Evolutionary conservation across 1,140 invertebrate species (phyloP).

Genomic region (Macrobrachium nipponense): DNA sequence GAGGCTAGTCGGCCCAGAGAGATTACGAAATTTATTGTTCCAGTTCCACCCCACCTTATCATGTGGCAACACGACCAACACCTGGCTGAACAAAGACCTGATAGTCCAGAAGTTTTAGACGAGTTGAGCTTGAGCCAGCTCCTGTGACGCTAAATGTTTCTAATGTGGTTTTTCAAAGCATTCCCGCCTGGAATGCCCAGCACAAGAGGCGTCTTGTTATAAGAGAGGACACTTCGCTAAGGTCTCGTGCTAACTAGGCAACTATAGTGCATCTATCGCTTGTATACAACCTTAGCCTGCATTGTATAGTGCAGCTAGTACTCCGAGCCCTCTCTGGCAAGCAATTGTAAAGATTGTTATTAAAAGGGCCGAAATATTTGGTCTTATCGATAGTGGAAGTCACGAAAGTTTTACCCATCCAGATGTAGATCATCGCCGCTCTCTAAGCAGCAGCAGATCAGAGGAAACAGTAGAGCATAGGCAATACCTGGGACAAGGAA

Average conservation of each 20-base stretch:
- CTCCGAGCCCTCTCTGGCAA: background rate
- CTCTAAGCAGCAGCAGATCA: too few relatives aligned
- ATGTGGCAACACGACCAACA: too few relatives aligned
- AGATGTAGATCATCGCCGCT: too few relatives aligned
- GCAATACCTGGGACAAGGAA: too few relatives aligned
- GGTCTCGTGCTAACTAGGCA: background rate
- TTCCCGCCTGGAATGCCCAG: too few relatives aligned
- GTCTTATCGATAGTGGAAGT: conserved; percentile 30
- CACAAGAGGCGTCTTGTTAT: too few relatives aligned
- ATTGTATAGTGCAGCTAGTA: background rate
- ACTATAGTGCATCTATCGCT: background rate
- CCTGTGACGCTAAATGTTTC: too few relatives aligned
- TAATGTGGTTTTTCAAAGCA: too few relatives aligned
- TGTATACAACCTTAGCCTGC: background rate
- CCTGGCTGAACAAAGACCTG: too few relatives aligned
- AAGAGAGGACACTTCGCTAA: conserved; percentile 21
- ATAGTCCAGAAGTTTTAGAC: too few relatives aligned
- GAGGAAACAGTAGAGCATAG: too few relatives aligned
- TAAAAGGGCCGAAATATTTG: conserved; percentile 2
- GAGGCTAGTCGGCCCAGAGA: conserved; percentile 16
- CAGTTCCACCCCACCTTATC: conserved; percentile 13
- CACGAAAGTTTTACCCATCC: conserved; percentile 17
- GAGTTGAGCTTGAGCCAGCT: too few relatives aligned
- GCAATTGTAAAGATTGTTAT: conserved; percentile 13
- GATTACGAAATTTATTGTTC: conserved; percentile 8